Conservation (phyloP, 2,888 invertebrate genomes). For the Dolichomitus sp. region DNA sequence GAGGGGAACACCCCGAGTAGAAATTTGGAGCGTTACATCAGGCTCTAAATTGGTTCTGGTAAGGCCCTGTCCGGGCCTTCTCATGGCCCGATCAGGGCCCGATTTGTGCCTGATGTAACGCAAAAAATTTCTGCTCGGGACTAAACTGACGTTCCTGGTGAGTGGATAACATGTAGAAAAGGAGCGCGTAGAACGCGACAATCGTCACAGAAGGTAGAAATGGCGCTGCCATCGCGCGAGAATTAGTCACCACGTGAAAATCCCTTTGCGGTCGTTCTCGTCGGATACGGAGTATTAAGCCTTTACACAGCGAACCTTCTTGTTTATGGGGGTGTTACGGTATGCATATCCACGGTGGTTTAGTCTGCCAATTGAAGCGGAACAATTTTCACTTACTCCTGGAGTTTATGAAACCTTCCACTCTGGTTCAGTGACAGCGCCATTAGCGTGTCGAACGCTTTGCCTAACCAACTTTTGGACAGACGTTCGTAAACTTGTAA, state of each 20-base stretch:
- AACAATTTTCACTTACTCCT: constrained; percentile 54
- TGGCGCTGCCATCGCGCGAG: constrained; percentile 59
- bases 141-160: no score
- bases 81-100: no score
- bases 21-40: no score
- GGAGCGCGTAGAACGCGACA: neutral
- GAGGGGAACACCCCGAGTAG: no score
- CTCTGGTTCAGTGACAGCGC: neutral
- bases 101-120: no score
- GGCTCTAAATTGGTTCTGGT: no score
- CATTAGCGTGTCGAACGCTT: neutral
- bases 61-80: no score
- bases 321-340: constrained; percentile 22
- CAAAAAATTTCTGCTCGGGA: no score
- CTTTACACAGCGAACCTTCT: constrained; percentile 7
- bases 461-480: neutral
- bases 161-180: neutral
- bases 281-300: constrained; percentile 65
- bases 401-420: constrained; percentile 38
- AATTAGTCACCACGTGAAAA: constrained; percentile 72
- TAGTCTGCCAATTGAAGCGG: constrained; percentile 44
- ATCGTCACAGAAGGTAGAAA: neutral
- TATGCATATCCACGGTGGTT: constrained; percentile 10
- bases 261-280: constrained; percentile 70
- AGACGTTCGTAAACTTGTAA: neutral